Evolutionary conservation across 2,113 vertebrate species (phyloP), one percentile per base, ranked within the genome.

Genomic region (Heloderma charlesbogerti): DNA sequence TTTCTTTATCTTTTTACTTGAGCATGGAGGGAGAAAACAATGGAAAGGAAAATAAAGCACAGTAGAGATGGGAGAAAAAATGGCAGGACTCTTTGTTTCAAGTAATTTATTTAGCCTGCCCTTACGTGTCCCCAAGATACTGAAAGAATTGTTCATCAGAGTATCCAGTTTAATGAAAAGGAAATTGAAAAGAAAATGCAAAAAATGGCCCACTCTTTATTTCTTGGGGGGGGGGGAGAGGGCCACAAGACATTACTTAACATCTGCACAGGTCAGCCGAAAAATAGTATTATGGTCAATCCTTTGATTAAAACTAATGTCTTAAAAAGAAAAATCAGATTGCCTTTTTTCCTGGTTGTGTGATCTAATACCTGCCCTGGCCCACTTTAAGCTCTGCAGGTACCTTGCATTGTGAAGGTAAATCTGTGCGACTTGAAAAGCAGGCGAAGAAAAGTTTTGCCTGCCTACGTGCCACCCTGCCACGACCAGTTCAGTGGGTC

Each of bases 271-370:
- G 13, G 0, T 43, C 10, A 84, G n/a, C 60, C 12, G 8, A 12
- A 84, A 87, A 88, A 94, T 94, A 92, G 91, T 95, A 96, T 97
- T 91, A 97, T 97, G 92, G 93, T 96, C 93, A 95, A 96, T 96
- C 97, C 94, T 97, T 96, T 97, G 96, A 96, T 97, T 95, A 92
- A 92, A 93, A 91, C 95, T 95, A 95, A 96, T 90, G 93, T 94
- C 95, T 95, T 91, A 51, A 51, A 51, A 51, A n/a, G n/a, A n/a
- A 51, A 51, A 93, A 94, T 27, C 81, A 78, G 90, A 54, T 54
- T 93, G 93, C 94, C 89, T 95, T 93, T 80, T 89, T 90, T 90
- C n/a, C 40, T 91, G 88, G 74, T 94, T 91, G 85, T 94, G 91
- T 92, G 93, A 95, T 94, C 88, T 31, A 92, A 93, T 93, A 80